A percentile compares a stretch with the other conserved stretches of the same genome.
These are phyloP conservation scores for Nyctalus aviator DNA, from an alignment of 2,797 vertebrate genomes.

Conservation along the genomic window DNA sequence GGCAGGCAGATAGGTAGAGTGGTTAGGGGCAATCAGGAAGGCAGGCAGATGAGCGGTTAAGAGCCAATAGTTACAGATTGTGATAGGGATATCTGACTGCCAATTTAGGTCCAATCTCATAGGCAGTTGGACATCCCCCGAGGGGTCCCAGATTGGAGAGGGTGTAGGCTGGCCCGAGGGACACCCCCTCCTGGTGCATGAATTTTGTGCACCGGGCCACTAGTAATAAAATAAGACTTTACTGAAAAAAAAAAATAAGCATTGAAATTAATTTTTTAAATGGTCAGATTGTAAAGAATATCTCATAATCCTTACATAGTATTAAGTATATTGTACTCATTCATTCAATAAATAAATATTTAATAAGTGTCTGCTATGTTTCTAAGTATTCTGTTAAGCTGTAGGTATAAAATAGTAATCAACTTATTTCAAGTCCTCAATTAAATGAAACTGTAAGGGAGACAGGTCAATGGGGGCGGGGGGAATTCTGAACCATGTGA, in stretches of 20 bases:
- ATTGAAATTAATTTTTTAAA: conserved; percentile 3
- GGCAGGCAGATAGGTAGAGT: too few species aligned
- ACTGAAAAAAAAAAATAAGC: not conserved
- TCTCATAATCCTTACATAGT: not conserved
- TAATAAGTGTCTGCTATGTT: not conserved
- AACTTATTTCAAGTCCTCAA: not conserved
- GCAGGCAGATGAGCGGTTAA: too few species aligned
- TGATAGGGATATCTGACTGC: too few species aligned
- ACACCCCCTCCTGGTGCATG: too few species aligned
- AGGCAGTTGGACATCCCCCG: too few species aligned
- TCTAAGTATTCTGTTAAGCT: not conserved
- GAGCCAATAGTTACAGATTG: too few species aligned
- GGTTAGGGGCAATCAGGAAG: too few species aligned
- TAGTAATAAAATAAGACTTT: not conserved
- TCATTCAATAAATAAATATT: not conserved
- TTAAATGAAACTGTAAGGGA: not conserved
- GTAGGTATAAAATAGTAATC: not conserved
- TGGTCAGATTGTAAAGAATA: not conserved
- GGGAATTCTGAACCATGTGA: not conserved
- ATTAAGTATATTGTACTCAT: not conserved
- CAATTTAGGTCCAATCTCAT: too few species aligned
- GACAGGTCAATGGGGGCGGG: not conserved
- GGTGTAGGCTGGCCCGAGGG: too few species aligned
- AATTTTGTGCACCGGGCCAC: too few species aligned
- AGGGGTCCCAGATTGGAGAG: too few species aligned